Base-by-base conservation (phyloP, 2,888 invertebrate genomes). In the Caenorhabditis panamensis region DNA sequence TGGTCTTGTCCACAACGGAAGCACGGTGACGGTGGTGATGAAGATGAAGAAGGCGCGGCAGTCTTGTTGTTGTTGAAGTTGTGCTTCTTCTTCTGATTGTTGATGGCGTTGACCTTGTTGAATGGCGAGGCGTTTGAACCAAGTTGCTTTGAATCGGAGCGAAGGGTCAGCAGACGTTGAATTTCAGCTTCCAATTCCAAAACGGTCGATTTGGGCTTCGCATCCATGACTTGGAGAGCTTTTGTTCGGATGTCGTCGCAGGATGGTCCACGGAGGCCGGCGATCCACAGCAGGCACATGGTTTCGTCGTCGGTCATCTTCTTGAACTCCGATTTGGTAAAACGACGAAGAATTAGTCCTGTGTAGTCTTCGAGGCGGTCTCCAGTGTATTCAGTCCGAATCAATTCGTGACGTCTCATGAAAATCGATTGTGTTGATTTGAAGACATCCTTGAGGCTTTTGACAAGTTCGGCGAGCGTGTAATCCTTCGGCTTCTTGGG, bases 21-120 rank as follows among this genome's bases (percentile, higher is more conserved):
- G 61, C 71, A 71, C 26, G 71, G 71, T 20, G 36, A 37, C 20
- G 53, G 51, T 62, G 49, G 62, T 9, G 31, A 9, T n/a, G n/a
- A n/a, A n/a, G n/a, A n/a, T n/a, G n/a, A n/a, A n/a, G n/a, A n/a
- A n/a, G n/a, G n/a, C n/a, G n/a, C n/a, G n/a, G n/a, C n/a, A n/a
- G n/a, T n/a, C 31, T 31, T 31, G 31, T 31, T 31, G 31, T 4
- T 31, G 4, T 9, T 4, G 31, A 6, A 6, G 31, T 31, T 31
- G 31, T 31, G 5, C 9, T 9, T 31, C 5, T 9, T 4, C 9
- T 4, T 4, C 31, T 31, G 31, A 31, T 31, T 4, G 31, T 31
- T 9, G 31, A 31, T 9, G 31, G 31, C 31, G 9, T 31, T 31
- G 31, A 31, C 9, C 31, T 31, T 31, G 5, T 9, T 31, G 31